Base-by-base conservation (phyloP, 2,888 invertebrate species). In the Epirrita christyi region DNA sequence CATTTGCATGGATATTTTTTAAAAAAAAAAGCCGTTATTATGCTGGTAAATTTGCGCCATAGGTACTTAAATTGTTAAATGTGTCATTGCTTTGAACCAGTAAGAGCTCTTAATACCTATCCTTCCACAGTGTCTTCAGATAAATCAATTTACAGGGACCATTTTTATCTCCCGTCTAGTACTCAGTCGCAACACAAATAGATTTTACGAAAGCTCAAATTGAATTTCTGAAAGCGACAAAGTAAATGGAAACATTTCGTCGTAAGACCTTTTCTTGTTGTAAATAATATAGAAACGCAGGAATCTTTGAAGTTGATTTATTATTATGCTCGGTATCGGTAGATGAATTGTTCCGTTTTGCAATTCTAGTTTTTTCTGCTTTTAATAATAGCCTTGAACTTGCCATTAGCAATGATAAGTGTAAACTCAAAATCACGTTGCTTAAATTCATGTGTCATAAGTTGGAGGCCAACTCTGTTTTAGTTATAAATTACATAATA, bases 161-260 rank as follows among this genome's bases (percentile, higher is more conserved):
- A 68, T 73, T 75, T 74, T 72, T 71, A 64, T 75, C 66, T 68
- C 37, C 54, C 49, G 46, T 37, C 70, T 68, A 72, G 53, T 42
- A 38, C 48, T 59, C 59, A 68, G 64, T 71, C 61, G 75, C 72
- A 74, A 75, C 61, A 73, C 70, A 76, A 75, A 75, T 80, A 75
- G 72, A 73, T 74, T 72, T 72, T 60, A 64, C 63, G 67, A 70
- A 71, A 66, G 74, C 70, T 71, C 62, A 73, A 80, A 80, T 81
- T 72, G 70, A 70, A 72, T 79, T 75, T 69, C 67, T 73, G 72
- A 63, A 63, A 57, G 67, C 63, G 73, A 74, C 73, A 56, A 70
- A 66, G 65, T 66, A 66, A 76, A 72, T 71, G 66, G 67, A 65
- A 69, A 63, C 55, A 67, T 70, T 73, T 70, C 67, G 51, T 59